phyloP scores from a whole-genome alignment of 92 coral and sea anemone genomes.

The Porites cylindrica region DNA sequence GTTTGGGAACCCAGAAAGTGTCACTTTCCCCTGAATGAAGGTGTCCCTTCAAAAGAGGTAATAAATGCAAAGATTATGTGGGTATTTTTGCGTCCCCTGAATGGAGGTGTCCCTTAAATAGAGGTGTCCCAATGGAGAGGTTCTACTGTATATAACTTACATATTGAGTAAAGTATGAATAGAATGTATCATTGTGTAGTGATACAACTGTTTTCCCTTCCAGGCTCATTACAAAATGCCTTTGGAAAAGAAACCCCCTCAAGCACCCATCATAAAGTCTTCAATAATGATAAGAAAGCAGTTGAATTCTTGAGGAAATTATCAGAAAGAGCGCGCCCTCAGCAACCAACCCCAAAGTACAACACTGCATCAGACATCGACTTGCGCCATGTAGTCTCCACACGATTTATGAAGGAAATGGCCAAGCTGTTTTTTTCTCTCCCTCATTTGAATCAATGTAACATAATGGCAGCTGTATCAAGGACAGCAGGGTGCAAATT shows the following conservation, averaged over 20 bases:
- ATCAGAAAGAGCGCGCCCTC: constrained; percentile 2
- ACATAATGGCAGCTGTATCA: constrained; percentile 43
- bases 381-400: constrained; percentile 27
- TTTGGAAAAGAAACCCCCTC: not conserved
- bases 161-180: not conserved
- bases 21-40: no score
- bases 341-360: not conserved
- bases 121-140: not conserved
- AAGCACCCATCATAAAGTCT: not conserved
- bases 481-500: constrained; percentile 48
- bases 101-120: not conserved
- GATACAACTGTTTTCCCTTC: not conserved
- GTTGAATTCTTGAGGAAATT: constrained; percentile 1
- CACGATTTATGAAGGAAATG: constrained; percentile 75
- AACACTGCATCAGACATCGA: constrained; percentile 8
- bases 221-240: constrained; percentile 28
- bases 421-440: constrained; percentile 59
- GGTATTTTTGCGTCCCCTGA: not conserved
- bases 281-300: not conserved
- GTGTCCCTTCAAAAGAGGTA: no score
- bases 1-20: no score
- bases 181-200: not conserved
- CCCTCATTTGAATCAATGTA: constrained; percentile 59
- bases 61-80: no score
- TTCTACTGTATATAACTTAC: no score